A percentile compares a stretch with the other conserved stretches of the same genome.
phyloP scores from a whole-genome alignment of 2,888 invertebrate species.

The Campaea margaritaria region DNA sequence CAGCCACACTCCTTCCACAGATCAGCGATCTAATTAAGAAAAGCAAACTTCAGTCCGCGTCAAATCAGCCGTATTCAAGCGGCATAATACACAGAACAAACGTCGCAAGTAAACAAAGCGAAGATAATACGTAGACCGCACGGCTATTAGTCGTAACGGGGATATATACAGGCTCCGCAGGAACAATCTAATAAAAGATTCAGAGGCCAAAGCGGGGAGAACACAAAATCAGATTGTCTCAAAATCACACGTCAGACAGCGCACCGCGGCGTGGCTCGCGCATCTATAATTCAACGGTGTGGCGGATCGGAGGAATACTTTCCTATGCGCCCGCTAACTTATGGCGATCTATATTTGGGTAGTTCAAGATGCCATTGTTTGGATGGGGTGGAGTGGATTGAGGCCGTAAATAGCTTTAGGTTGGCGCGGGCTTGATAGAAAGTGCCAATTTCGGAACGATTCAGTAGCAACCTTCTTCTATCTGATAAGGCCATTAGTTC shows the following conservation, averaged over 20 bases:
- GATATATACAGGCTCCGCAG: conserved; percentile 59
- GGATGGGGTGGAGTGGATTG: conserved; percentile 43
- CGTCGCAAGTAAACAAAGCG: conserved; percentile 52
- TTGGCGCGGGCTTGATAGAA: conserved; percentile 13
- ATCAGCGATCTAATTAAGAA: background rate
- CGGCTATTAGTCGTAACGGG: conserved; percentile 73
- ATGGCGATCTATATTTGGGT: conserved; percentile 63
- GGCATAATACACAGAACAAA: conserved; percentile 42
- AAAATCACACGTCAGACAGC: conserved; percentile 81
- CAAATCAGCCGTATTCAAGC: conserved; percentile 49
- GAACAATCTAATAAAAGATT: conserved; percentile 80
- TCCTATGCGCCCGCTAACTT: conserved; percentile 58
- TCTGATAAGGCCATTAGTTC: too few relatives aligned
- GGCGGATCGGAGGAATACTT: conserved; percentile 62
- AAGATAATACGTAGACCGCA: conserved; percentile 61
- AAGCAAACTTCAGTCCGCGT: conserved; percentile 24
- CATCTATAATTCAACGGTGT: conserved; percentile 79
- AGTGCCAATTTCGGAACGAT: conserved; percentile 5
- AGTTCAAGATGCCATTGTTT: conserved; percentile 45
- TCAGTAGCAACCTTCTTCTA: conserved; percentile 6
- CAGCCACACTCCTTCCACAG: background rate
- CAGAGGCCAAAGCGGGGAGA: conserved; percentile 79
- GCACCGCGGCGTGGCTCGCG: conserved; percentile 62
- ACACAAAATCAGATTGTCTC: conserved; percentile 84
- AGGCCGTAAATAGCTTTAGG: conserved; percentile 35